Percentiles rank a stretch among this genome's conserved stretches.
phyloP scores from a whole-genome alignment of 1,140 invertebrate species.

The Diorhabda carinulata region DNA sequence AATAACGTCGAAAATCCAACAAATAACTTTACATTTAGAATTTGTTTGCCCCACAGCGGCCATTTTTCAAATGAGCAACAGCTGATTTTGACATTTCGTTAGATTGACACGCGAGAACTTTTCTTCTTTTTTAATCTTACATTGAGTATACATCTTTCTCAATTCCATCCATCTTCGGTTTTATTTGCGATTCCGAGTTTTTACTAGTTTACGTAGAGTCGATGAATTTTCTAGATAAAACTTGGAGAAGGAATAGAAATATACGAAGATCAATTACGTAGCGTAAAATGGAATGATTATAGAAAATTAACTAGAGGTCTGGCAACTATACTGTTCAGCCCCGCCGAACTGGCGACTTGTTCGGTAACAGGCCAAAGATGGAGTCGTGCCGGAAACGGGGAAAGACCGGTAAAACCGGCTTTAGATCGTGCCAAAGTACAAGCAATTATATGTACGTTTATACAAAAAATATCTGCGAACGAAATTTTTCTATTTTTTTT shows the following conservation, averaged over 20 bases:
- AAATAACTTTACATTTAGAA: too few species aligned
- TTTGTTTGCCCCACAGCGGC: too few species aligned
- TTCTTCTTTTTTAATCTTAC: too few species aligned
- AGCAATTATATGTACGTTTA: conserved; percentile 64
- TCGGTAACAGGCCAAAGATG: conserved; percentile 71
- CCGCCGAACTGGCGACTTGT: conserved; percentile 66
- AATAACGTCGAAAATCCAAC: too few species aligned
- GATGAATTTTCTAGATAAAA: conserved; percentile 55
- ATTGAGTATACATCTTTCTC: too few species aligned
- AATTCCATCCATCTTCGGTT: too few species aligned
- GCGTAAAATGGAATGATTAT: conserved; percentile 70
- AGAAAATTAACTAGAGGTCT: conserved; percentile 66
- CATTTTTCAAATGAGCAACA: too few species aligned
- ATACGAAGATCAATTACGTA: conserved; percentile 63
- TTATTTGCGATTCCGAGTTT: too few species aligned
- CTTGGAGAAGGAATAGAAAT: conserved; percentile 68
- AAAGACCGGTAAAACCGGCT: conserved; percentile 67
- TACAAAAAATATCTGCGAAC: not conserved
- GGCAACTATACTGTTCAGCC: conserved; percentile 69
- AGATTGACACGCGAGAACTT: too few species aligned
- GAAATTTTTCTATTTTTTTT: not conserved
- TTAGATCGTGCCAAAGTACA: conserved; percentile 67
- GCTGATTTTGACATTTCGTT: too few species aligned
- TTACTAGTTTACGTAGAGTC: too few species aligned
- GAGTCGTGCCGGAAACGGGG: conserved; percentile 65